Evolutionary conservation across 64 coral and sea anemone genomes (phyloP).

Genomic region (Exaiptasia diaphana): DNA sequence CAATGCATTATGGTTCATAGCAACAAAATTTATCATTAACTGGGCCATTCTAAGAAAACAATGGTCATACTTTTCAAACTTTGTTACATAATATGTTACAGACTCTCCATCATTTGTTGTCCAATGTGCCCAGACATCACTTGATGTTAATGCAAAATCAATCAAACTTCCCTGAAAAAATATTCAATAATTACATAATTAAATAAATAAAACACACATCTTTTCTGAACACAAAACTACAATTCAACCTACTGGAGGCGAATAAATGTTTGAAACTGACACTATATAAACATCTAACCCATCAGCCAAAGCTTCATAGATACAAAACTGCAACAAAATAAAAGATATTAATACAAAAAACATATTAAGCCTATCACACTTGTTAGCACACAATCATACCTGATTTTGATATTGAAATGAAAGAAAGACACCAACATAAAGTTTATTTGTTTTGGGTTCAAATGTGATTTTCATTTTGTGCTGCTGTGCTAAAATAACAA

Average conservation of each 20-base stretch:
- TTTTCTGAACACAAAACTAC: neutral
- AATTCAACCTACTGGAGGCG: neutral
- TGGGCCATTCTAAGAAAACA: too few species aligned
- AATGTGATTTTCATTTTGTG: constrained; percentile 48
- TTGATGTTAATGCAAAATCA: constrained; percentile 28
- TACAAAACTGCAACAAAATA: constrained; percentile 42
- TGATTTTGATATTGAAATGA: constrained; percentile 46
- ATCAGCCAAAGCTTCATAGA: constrained; percentile 55
- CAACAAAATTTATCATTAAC: too few species aligned
- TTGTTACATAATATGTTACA: constrained; percentile 11
- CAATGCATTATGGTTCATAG: too few species aligned
- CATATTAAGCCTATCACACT: neutral
- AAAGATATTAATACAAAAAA: neutral
- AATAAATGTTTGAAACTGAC: constrained; percentile 10
- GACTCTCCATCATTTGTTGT: constrained; percentile 39
- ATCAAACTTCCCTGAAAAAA: constrained; percentile 27
- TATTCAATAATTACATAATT: neutral
- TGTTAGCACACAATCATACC: constrained; percentile 5
- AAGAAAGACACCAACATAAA: constrained; percentile 59
- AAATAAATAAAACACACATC: neutral
- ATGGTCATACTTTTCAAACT: constrained; percentile 16
- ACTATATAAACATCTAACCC: constrained; percentile 21
- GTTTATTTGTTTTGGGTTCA: neutral
- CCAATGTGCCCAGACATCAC: constrained; percentile 48
- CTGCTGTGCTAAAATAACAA: constrained; percentile 16